Evolutionary conservation across 1,140 invertebrate species (phyloP).

Genomic region (Neodiprion virginianus): DNA sequence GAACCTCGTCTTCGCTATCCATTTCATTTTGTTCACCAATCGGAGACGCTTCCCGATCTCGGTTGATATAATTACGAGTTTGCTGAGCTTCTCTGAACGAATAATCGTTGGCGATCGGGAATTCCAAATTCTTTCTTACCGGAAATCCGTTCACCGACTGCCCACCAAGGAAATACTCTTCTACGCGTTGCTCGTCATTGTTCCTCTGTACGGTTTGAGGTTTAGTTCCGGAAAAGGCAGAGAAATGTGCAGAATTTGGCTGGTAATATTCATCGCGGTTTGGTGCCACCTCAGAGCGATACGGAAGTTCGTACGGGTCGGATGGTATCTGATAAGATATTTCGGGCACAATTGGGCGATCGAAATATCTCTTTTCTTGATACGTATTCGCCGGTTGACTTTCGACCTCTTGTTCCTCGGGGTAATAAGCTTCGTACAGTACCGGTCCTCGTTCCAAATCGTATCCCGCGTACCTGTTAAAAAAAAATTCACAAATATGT

Average conservation of each 20-base stretch:
- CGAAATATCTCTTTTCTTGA: constrained; percentile 32
- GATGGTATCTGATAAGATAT: constrained; percentile 36
- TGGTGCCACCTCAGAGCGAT: background rate
- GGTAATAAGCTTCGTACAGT: constrained; percentile 50
- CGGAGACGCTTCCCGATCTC: background rate
- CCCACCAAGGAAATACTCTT: too few relatives aligned
- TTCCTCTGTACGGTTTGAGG: background rate
- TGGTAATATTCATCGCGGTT: background rate
- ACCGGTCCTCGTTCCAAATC: constrained; percentile 42
- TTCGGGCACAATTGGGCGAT: constrained; percentile 30
- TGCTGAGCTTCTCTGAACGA: background rate
- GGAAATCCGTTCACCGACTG: background rate
- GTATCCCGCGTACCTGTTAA: constrained; percentile 34
- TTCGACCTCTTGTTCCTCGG: constrained; percentile 24
- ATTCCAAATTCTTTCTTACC: background rate
- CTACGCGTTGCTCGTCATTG: too few relatives aligned
- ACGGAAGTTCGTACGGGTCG: constrained; percentile 9
- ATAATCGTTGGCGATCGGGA: background rate
- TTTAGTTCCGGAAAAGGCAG: background rate
- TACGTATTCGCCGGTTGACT: background rate
- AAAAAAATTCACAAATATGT: background rate
- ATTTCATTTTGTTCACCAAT: background rate
- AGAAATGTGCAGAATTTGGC: background rate
- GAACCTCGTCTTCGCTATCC: background rate
- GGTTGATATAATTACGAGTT: background rate